Percentiles rank a stretch among this genome's conserved stretches.
Evolutionary conservation across 1,140 invertebrate species (phyloP).

Genomic region (Drosophila miranda): DNA sequence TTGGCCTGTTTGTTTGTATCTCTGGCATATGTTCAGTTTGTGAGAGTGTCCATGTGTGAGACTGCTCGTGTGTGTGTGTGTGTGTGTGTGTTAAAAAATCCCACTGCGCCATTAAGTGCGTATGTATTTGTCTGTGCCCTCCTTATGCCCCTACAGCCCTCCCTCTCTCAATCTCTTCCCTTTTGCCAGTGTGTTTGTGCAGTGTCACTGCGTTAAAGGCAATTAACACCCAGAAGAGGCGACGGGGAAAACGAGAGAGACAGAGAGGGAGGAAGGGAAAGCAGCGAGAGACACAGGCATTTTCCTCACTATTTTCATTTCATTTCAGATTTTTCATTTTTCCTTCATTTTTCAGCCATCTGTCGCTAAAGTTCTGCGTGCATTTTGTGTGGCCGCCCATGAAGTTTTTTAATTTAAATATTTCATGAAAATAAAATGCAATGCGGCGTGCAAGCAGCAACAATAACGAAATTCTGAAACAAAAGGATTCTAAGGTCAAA

Average conservation of each 20-base stretch:
- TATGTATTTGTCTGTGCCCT: conserved; percentile 41
- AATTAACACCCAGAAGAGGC: conserved; percentile 56
- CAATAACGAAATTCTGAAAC: neutral
- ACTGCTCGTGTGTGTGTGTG: conserved; percentile 1
- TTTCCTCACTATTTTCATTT: conserved; percentile 36
- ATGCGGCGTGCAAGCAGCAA: conserved; percentile 8
- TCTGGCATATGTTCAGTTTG: conserved; percentile 58
- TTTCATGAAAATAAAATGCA: conserved; percentile 56
- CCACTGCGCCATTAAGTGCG: conserved; percentile 66
- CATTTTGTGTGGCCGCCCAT: conserved; percentile 60
- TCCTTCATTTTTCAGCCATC: conserved; percentile 48
- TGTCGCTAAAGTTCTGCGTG: conserved; percentile 55
- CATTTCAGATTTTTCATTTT: conserved; percentile 44
- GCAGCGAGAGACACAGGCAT: conserved; percentile 21
- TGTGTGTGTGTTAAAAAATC: conserved; percentile 41
- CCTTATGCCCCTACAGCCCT: neutral
- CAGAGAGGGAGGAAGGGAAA: conserved; percentile 9
- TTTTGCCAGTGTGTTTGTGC: conserved; percentile 50
- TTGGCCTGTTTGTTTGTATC: conserved; percentile 49
- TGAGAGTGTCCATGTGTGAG: neutral
- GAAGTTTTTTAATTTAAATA: conserved; percentile 66
- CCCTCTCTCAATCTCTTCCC: neutral
- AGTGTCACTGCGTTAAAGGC: conserved; percentile 73
- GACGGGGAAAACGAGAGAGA: conserved; percentile 6
- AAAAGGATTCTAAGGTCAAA: conserved; percentile 38